Evolutionary conservation across 2,113 vertebrate genomes (phyloP), one percentile per base, ranked within the genome.

Genomic region (Myotis brandtii): DNA sequence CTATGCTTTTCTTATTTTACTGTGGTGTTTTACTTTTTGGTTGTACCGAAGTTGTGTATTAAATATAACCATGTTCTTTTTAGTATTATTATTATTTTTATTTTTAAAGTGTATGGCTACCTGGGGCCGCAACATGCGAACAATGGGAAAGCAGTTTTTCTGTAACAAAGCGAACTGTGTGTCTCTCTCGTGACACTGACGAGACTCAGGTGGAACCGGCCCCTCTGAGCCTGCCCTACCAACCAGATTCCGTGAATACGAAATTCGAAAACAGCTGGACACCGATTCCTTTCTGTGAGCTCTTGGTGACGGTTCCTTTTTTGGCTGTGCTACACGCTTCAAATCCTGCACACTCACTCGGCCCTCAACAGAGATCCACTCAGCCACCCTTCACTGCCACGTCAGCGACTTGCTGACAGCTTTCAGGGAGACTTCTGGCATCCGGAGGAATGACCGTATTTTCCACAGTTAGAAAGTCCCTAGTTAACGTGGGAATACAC

Each of bases 241-340:
- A 81, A 85, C 70, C 89, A 94, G 50, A 95, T 77, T 96, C 77
- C 34, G 5, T 46, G 54, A 67, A 56, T 54, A 75, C 32, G 64
- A 70, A 95, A 91, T 80, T 94, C 85, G 30, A 77, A 88, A 94
- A 89, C 40, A 95, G 87, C 93, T 82, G 95, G 73, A 96, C 95
- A 83, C 37, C 82, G 40, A 12, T 52, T 67, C 76, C 27, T 70
- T 70, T 48, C 81, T 62, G 48, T 91, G 82, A 69, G 90, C 82
- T 91, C 77, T 89, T 83, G 83, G 46, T 40, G 66, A 85, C 34
- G 79, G 82, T 93, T 93, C 86, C 89, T 76, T 89, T 79, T 84
- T 34, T 37, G 82, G 40, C 82, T 82, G 10, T 16, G 30, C 54
- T 50, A 30, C 77, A 69, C 8, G 18, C 76, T 79, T 75, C 56